phyloP scores from a whole-genome alignment of 2,888 invertebrate species.

The Hypena proboscidalis region DNA sequence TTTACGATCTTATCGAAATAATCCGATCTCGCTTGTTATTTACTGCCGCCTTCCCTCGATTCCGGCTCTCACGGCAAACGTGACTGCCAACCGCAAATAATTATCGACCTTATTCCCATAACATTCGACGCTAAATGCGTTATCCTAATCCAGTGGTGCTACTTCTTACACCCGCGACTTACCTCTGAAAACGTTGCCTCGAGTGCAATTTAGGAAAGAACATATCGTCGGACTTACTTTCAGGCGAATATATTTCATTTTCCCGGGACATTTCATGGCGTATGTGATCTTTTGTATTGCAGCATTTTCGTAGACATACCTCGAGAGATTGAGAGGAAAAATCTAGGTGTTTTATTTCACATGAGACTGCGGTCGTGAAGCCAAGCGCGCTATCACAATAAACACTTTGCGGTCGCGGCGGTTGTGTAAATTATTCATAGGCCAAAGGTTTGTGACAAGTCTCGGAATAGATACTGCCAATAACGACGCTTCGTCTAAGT shows the following conservation, averaged over 20 bases:
- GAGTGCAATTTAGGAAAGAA: conserved; percentile 55
- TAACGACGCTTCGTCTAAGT: conserved; percentile 36
- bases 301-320: conserved; percentile 55
- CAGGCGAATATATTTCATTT: conserved; percentile 64
- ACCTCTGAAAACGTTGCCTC: conserved; percentile 48
- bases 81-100: conserved; percentile 50
- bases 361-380: conserved; percentile 73
- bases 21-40: conserved; percentile 83
- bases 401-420: conserved; percentile 72
- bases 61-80: conserved; percentile 62
- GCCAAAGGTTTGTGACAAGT: conserved; percentile 64
- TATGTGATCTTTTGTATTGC: conserved; percentile 56
- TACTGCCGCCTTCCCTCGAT: conserved; percentile 79
- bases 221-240: conserved; percentile 54
- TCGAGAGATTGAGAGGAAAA: conserved; percentile 75
- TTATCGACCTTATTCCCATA: conserved; percentile 63
- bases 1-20: conserved; percentile 85
- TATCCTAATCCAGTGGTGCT: conserved; percentile 51
- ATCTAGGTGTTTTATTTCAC: conserved; percentile 82
- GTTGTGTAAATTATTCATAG: conserved; percentile 75
- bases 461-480: conserved; percentile 62
- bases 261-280: conserved; percentile 41
- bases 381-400: conserved; percentile 76
- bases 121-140: conserved; percentile 60
- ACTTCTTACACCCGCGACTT: conserved; percentile 62